phyloP scores from a whole-genome alignment of 2,888 invertebrate genomes.

The Troglohyphantes excavatus region DNA sequence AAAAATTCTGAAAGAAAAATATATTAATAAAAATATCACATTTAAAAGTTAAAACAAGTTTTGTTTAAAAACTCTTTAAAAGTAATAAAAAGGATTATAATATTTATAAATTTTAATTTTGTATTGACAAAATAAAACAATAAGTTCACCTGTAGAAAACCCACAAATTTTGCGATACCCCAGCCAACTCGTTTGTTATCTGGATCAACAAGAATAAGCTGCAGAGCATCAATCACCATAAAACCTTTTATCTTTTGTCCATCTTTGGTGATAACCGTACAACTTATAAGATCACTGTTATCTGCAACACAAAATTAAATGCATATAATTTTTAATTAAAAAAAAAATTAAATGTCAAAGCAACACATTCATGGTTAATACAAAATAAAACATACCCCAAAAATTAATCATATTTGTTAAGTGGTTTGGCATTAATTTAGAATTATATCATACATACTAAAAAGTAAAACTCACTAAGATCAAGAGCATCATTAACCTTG shows the following conservation, averaged over 20 bases:
- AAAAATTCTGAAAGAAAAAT: too few relatives aligned
- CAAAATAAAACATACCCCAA: background rate
- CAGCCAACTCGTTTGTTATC: slow-evolving; percentile 96
- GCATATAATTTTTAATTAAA: background rate
- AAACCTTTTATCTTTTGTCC: slow-evolving; percentile 90
- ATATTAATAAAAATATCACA: too few relatives aligned
- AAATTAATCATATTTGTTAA: too few relatives aligned
- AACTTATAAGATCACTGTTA: slow-evolving; percentile 98
- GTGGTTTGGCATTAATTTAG: too few relatives aligned
- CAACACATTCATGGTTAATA: background rate
- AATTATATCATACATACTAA: background rate
- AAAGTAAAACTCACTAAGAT: slow-evolving; percentile 89
- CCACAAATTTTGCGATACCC: slow-evolving; percentile 98
- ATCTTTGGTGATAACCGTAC: slow-evolving; percentile 95
- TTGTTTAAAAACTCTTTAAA: too few relatives aligned
- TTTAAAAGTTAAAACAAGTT: too few relatives aligned
- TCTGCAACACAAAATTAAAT: slow-evolving; percentile 85
- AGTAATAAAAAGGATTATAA: too few relatives aligned
- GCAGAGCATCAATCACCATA: slow-evolving; percentile 96
- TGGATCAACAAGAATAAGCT: slow-evolving; percentile 98
- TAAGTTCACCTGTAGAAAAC: slow-evolving; percentile 87
- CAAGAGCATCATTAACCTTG: slow-evolving; percentile 95
- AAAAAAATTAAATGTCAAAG: background rate
- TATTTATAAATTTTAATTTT: too few relatives aligned
- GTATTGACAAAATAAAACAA: too few relatives aligned